Base-by-base conservation (phyloP, 2,888 invertebrate genomes). In the Tenodera sinensis region DNA sequence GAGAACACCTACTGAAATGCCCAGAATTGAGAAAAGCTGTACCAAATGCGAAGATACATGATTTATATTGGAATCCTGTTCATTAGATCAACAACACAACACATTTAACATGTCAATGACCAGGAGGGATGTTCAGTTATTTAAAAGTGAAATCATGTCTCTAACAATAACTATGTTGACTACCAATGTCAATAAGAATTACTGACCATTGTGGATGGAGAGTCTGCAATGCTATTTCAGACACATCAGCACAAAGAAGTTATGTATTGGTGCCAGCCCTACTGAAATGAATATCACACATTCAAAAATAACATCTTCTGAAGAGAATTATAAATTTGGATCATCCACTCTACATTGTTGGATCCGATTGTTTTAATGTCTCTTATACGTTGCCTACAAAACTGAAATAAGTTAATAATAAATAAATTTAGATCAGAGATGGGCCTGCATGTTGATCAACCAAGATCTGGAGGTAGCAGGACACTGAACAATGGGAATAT, bases 321-420 rank as follows among this genome's bases (percentile, higher is more conserved):
- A 6, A n/a, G 25, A 25, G 9, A 85, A 20, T 20, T 85, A 42
- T 28, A 54, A 28, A 14, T 84, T 92, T 89, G 91, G 91, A 54
- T 85, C 4, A 30, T 92, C 92, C 83, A 90, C 90, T 71, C 90
- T 92, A 54, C 92, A 92, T 91, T 91, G 92, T 3, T 92, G 92
- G 92, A 92, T 92, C n/a, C 90, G 92, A 28, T 92, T 91, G 89
- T 92, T 92, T 88, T 92, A 93, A 30, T 30, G 30, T 30, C 30
- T 30, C 30, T 4, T 4, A 30, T 30, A 30, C 4, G 89, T 92
- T 34, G 90, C 91, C 20, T 92, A 92, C 90, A 91, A 47, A 25
- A 34, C 83, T 12, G 83, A 83, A 28, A 42, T 88, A n/a, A n/a
- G n/a, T n/a, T n/a, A n/a, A n/a, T n/a, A n/a, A n/a, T n/a, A n/a